Evolutionary conservation across 2,888 invertebrate genomes (phyloP), one percentile per base, ranked within the genome.

Genomic region (Pammene fasciana): DNA sequence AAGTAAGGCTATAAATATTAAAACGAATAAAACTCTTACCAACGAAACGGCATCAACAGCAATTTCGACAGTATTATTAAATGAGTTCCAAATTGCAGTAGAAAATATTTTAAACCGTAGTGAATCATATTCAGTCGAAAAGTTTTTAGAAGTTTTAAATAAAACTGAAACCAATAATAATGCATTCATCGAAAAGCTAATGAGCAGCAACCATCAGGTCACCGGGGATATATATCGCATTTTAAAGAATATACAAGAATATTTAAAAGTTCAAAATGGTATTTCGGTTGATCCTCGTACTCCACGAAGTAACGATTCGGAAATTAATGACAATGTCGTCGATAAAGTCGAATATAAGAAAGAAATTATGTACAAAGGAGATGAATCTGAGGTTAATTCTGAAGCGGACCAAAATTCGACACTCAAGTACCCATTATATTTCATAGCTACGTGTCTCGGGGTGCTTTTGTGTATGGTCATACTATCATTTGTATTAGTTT

Each of bases 241-340:
- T 54, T 54, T 54, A 54, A 34, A 54, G 13, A 54, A 54, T n/a
- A 54, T 54, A 34, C 54, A 54, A 54, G 54, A 54, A 54, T 54
- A 54, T 54, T 34, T 54, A 8, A 54, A 54, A 54, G n/a, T 36
- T 34, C 34, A 54, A n/a, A 54, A 54, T 54, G 34, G 54, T 34
- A n/a, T 36, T 34, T 34, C 54, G 13, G 54, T 34, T n/a, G 54
- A 34, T n/a, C 13, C 16, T 48, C 10, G 6, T 52, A 11, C 5
- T 26, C 18, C 52, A n/a, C 7, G 1, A n/a, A 34, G 2, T 34
- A 13, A 54, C 8, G 54, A 34, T n/a, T 54, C 34, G 16, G 8
- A 34, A 3, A n/a, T 52, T 2, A 52, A 52, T 34, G 8, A 11
- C n/a, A 8, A 26, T 34, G 26, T 13, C 9, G 5, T n/a, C 3